Base-by-base conservation (phyloP, 2,113 vertebrate species). In the Naja naja region DNA sequence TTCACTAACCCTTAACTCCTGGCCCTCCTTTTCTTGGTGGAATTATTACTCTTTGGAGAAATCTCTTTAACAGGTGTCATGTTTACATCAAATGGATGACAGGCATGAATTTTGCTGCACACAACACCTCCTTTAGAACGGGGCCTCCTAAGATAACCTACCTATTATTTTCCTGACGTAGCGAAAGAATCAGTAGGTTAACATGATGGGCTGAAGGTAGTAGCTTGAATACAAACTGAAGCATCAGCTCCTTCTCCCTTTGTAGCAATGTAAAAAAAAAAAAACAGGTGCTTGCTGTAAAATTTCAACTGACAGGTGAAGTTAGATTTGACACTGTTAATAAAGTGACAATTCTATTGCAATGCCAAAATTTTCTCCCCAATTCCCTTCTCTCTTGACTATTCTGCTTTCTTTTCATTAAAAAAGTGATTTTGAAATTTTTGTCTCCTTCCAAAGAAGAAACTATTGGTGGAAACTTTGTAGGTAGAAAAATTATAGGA, bases 221-320 rank as follows among this genome's bases (percentile, higher is more conserved):
- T 4, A 56, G 88, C 0, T 0, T 85, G 0, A 4, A 22, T 1
- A 89, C 90, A 0, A 23, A 0, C 39, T 64, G 58, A 92, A 93
- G 25, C 18, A 0, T 45, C 74, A 91, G 55, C 30, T 86, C 95
- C 94, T 53, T 1, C 54, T 64, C 4, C 93, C 6, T 89, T 55
- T 45, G 95, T n/a, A 92, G 91, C 90, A 87, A 90, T 94, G 88
- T 91, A 64, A 64, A 64, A n/a, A 69, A 11, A 0, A 30, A 64
- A 74, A 5, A 93, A 95, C 2, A 94, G 95, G 93, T 87, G 92
- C 94, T 95, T 94, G 93, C 90, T 93, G 93, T 97, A 94, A 96
- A 97, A 97, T 97, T 97, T 93, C 94, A 95, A 94, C 96, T 97
- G 98, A 98, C 97, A 97, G 97, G 94, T 97, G 96, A 96, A 95